phyloP scores from a whole-genome alignment of 2,797 vertebrate genomes.

The Poliocrania exsul region DNA sequence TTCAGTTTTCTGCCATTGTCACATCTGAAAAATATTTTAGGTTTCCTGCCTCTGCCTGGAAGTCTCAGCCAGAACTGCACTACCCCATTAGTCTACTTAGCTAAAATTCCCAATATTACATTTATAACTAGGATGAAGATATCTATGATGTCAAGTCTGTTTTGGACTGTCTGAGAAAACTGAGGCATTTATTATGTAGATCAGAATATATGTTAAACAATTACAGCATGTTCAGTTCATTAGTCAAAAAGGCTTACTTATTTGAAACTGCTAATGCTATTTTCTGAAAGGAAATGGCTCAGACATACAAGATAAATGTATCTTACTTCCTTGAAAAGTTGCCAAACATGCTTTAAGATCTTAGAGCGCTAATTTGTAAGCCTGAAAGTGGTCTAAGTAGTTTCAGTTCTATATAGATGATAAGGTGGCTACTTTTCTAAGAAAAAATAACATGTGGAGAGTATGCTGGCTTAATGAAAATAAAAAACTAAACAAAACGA shows the following conservation, averaged over 20 bases:
- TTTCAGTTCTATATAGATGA: not conserved
- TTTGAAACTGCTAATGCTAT: not conserved
- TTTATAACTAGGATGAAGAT: not conserved
- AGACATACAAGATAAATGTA: not conserved
- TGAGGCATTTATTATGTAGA: not conserved
- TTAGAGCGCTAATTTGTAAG: not conserved
- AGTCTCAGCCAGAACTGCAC: not conserved
- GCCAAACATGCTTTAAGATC: not conserved
- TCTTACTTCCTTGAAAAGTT: not conserved
- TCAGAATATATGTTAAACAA: not conserved
- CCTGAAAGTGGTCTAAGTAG: not conserved
- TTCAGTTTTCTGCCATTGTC: not conserved
- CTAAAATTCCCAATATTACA: not conserved
- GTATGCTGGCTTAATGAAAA: not conserved
- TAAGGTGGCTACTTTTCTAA: not conserved
- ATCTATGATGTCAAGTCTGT: not conserved
- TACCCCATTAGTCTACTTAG: not conserved
- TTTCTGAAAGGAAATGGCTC: conserved; percentile 1
- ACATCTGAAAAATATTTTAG: not conserved
- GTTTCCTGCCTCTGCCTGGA: not conserved
- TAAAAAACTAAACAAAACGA: not conserved
- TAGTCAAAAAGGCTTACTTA: not conserved
- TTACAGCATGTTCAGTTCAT: not conserved
- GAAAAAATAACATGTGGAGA: not conserved
- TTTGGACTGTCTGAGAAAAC: not conserved